phyloP scores from a whole-genome alignment of 2,888 invertebrate species.

The Aelia acuminata region DNA sequence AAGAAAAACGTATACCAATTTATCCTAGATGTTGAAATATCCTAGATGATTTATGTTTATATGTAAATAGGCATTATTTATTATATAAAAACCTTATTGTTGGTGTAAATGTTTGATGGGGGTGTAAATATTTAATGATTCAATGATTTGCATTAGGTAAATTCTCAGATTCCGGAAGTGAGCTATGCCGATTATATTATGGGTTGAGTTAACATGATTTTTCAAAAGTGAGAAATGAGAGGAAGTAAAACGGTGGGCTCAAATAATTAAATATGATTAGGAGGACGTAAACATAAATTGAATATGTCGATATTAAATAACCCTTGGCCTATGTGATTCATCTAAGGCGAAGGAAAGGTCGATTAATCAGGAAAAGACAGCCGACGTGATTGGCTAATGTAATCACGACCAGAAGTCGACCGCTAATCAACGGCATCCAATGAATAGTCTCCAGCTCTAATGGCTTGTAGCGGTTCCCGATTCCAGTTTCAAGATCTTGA shows the following conservation, averaged over 20 bases:
- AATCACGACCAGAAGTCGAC: constrained; percentile 1
- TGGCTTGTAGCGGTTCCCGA: neutral
- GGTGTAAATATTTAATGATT: too few relatives aligned
- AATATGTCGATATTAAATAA: neutral
- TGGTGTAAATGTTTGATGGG: too few relatives aligned
- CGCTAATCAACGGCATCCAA: constrained; percentile 32
- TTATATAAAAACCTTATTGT: too few relatives aligned
- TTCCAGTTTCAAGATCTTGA: neutral
- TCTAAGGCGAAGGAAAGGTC: neutral
- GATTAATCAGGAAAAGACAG: constrained; percentile 44
- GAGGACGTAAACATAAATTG: neutral
- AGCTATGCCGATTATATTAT: neutral
- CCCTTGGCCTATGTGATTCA: neutral
- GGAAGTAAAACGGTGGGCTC: neutral
- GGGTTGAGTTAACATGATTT: neutral
- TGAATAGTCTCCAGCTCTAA: neutral
- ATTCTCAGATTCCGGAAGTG: too few relatives aligned
- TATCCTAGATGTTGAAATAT: too few relatives aligned
- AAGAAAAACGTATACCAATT: too few relatives aligned
- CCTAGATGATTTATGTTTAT: too few relatives aligned
- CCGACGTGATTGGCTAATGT: constrained; percentile 20
- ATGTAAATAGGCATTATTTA: too few relatives aligned
- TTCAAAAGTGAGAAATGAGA: neutral
- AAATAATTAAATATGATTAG: constrained; percentile 10
- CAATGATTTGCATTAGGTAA: too few relatives aligned